These are phyloP conservation scores for Sclerodermus sp. DNA, from an alignment of 2,888 invertebrate genomes.

Conservation along the genomic window DNA sequence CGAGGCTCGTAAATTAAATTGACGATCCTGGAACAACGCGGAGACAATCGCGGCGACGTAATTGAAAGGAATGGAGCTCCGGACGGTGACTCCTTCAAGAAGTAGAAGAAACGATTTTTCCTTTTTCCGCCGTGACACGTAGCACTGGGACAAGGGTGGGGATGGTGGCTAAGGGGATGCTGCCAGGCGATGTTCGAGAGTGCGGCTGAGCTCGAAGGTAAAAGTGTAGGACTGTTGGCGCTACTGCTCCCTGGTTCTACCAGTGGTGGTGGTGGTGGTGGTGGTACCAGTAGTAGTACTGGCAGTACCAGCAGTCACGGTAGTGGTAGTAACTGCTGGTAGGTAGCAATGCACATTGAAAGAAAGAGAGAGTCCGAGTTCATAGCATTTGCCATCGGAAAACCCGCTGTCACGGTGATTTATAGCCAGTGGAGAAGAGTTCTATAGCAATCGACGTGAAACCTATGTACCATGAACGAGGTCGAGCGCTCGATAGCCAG, in stretches of 20 bases:
- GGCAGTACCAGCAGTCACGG: too few species aligned
- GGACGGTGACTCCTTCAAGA: neutral
- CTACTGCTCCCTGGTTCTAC: too few species aligned
- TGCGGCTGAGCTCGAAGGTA: too few species aligned
- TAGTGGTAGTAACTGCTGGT: too few species aligned
- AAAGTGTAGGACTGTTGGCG: too few species aligned
- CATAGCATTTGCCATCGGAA: constrained; percentile 3
- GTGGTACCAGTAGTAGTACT: too few species aligned
- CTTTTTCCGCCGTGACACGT: neutral
- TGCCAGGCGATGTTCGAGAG: neutral
- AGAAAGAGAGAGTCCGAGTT: neutral
- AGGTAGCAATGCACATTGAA: too few species aligned
- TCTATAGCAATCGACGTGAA: constrained; percentile 5
- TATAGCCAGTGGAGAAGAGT: constrained; percentile 7
- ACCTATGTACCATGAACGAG: constrained; percentile 7
- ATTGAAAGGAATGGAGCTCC: constrained; percentile 12
- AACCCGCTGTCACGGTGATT: constrained; percentile 15
- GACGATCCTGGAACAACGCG: constrained; percentile 1
- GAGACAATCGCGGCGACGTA: constrained; percentile 6
- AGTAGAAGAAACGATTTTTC: neutral
- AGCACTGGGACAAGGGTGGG: neutral
- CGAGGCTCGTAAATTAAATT: constrained; percentile 7
- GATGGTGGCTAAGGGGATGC: too few species aligned
- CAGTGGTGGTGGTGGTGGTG: too few species aligned
- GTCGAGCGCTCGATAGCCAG: neutral